Evolutionary conservation across 2,888 invertebrate species (phyloP).

Genomic region (Drosophila setosimentum): DNA sequence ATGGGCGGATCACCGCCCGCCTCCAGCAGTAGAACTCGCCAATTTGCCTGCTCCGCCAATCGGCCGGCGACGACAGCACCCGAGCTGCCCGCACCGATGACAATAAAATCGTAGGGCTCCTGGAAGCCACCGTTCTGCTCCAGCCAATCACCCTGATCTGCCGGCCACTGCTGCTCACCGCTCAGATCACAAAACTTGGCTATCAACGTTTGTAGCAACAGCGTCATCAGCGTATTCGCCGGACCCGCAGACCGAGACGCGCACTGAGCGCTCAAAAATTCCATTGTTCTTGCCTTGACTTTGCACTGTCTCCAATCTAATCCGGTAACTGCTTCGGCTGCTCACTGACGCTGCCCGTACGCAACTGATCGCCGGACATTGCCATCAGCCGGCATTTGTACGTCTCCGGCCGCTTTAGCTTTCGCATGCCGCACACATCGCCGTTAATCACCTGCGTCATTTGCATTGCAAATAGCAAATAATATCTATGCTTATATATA

Average conservation of each 20-base stretch:
- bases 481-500: neutral
- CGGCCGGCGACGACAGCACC: conserved; percentile 88
- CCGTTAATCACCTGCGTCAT: conserved; percentile 65
- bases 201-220: conserved; percentile 87
- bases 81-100: conserved; percentile 88
- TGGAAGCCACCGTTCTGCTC: conserved; percentile 50
- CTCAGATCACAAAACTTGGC: conserved; percentile 88
- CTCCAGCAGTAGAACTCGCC: conserved; percentile 92
- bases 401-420: conserved; percentile 29
- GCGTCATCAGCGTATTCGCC: conserved; percentile 86
- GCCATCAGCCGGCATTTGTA: conserved; percentile 66
- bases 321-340: neutral
- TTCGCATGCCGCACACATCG: conserved; percentile 66
- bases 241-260: conserved; percentile 84
- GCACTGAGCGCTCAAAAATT: conserved; percentile 81
- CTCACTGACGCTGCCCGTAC: conserved; percentile 38
- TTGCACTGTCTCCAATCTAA: neutral
- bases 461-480: conserved; percentile 69
- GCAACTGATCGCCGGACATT: conserved; percentile 55
- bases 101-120: conserved; percentile 86
- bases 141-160: conserved; percentile 84
- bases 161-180: conserved; percentile 87
- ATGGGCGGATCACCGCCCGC: conserved; percentile 90
- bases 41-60: conserved; percentile 90
- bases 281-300: conserved; percentile 66